Conservation (phyloP, 2,113 vertebrate genomes). For the Chroicocephalus ridibundus region DNA sequence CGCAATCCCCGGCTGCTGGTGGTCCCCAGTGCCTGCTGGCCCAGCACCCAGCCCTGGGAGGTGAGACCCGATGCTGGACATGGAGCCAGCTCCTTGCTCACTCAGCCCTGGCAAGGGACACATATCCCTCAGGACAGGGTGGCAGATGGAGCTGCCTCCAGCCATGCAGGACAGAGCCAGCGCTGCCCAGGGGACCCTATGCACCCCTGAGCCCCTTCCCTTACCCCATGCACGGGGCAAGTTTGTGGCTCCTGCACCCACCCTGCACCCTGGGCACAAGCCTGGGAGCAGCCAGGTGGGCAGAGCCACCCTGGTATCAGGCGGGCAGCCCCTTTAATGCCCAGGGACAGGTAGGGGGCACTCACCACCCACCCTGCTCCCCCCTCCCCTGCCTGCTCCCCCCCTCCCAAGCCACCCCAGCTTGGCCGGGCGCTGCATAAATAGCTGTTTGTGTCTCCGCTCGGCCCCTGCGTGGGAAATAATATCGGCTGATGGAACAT, state of each 20-base stretch:
- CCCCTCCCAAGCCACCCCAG: not conserved
- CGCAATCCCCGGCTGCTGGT: fast-evolving
- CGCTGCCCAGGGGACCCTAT: fast-evolving
- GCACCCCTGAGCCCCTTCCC: not conserved
- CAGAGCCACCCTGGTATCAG: not conserved
- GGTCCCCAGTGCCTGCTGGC: not conserved
- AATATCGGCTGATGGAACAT: constrained; percentile 68
- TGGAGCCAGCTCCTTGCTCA: not conserved
- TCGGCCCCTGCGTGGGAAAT: constrained; percentile 61
- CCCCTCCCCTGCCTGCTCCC: fast-evolving
- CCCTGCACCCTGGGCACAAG: not conserved
- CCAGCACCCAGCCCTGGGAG: fast-evolving
- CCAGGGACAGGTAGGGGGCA: not conserved
- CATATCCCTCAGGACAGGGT: fast-evolving
- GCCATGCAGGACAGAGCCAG: not conserved
- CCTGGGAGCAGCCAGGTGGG: not conserved
- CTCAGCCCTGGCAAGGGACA: not conserved
- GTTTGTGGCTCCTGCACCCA: not conserved
- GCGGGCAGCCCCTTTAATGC: not conserved
- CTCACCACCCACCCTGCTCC: not conserved
- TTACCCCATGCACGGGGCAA: not conserved
- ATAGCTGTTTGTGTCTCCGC: constrained; percentile 62
- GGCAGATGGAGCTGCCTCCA: not conserved
- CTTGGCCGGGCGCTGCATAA: constrained; percentile 40
- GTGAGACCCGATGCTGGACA: not conserved